phyloP scores from a whole-genome alignment of 2,797 vertebrate species.

The Melopsittacus undulatus region DNA sequence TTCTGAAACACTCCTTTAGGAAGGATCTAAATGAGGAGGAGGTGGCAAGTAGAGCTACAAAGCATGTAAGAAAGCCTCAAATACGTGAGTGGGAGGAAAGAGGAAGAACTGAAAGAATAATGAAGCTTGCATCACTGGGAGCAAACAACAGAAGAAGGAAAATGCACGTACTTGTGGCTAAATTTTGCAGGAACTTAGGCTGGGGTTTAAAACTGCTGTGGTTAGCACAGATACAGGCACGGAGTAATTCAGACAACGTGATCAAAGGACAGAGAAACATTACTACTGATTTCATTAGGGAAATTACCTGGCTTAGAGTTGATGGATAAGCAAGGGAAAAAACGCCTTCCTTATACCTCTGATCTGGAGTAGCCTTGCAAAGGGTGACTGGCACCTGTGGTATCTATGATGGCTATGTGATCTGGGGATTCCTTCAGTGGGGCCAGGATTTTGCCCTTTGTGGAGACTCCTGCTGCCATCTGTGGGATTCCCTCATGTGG shows the following conservation, averaged over 20 bases:
- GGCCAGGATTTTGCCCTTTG: background rate
- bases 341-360: background rate
- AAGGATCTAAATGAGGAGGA: conserved; percentile 50
- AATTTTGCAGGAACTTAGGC: conserved; percentile 19
- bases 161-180: background rate
- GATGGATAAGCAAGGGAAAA: background rate
- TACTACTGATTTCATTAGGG: conserved; percentile 9
- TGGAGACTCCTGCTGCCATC: background rate
- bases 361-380: background rate
- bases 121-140: conserved; percentile 47
- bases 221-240: background rate
- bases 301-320: conserved; percentile 1
- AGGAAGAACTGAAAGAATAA: conserved; percentile 46
- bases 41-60: conserved; percentile 41
- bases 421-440: background rate
- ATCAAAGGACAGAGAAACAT: background rate
- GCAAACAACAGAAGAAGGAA: conserved; percentile 29
- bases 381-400: background rate
- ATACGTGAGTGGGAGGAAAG: conserved; percentile 8
- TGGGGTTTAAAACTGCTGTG: conserved; percentile 1
- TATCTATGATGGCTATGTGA: fast-evolving
- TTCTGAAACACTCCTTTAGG: conserved; percentile 28
- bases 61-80: conserved; percentile 10
- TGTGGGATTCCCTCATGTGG: background rate
- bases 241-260: background rate